Evolutionary conservation across 2,888 invertebrate genomes (phyloP).

Genomic region (Chloromyia formosa): DNA sequence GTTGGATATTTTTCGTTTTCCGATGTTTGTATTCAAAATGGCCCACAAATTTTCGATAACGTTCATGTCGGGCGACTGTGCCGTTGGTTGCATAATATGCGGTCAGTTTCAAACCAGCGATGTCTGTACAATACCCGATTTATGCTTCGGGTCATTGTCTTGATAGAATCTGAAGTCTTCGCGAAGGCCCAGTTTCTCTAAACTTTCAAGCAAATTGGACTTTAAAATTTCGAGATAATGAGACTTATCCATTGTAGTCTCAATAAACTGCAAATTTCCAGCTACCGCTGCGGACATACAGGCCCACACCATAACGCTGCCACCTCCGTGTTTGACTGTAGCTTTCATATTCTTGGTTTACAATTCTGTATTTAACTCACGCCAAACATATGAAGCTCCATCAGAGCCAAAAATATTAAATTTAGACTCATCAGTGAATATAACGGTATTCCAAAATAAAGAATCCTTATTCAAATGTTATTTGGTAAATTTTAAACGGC

Average conservation of each 20-base stretch:
- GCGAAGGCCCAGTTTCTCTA: too few species aligned
- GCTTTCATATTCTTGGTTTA: conserved; percentile 7
- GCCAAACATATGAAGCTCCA: conserved; percentile 12
- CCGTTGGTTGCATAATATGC: too few species aligned
- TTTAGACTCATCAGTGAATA: conserved; percentile 3
- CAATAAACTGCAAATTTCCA: neutral
- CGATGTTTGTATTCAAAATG: too few species aligned
- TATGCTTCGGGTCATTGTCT: too few species aligned
- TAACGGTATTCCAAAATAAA: conserved; percentile 12
- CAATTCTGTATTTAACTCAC: conserved; percentile 12
- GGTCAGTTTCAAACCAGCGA: too few species aligned
- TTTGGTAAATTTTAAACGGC: conserved; percentile 20
- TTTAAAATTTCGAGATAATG: neutral
- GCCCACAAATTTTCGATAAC: too few species aligned
- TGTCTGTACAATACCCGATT: too few species aligned
- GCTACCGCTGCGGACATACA: neutral
- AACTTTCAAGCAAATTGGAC: neutral
- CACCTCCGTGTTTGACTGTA: conserved; percentile 30
- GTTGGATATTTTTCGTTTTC: too few species aligned
- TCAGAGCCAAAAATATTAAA: conserved; percentile 31
- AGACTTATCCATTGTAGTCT: conserved; percentile 4
- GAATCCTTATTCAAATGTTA: conserved; percentile 1
- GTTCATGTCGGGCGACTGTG: too few species aligned
- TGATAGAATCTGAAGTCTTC: too few species aligned
- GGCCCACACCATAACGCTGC: too few species aligned